These are phyloP conservation scores for Atherinosoma microstoma DNA, from an alignment of 2,797 vertebrate species.

Conservation along the genomic window DNA sequence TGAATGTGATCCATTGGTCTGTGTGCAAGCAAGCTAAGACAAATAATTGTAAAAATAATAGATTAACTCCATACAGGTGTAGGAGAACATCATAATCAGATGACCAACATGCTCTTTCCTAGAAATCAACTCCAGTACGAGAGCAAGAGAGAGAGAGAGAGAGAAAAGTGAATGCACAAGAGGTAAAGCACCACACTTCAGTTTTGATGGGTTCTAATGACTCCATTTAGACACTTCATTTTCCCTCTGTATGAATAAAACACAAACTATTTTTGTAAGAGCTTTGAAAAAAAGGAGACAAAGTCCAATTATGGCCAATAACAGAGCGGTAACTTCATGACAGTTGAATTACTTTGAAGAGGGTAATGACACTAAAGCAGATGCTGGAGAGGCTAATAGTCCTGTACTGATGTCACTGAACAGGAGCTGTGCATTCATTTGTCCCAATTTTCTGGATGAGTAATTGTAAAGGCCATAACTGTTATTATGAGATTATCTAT, in stretches of 20 bases:
- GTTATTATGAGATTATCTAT: conserved; percentile 22
- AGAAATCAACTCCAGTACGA: conserved; percentile 27
- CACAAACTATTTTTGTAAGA: conserved; percentile 70
- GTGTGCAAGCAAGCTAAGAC: too few species aligned
- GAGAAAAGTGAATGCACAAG: conserved; percentile 48
- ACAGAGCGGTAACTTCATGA: conserved; percentile 58
- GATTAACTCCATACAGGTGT: neutral
- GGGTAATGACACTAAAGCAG: conserved; percentile 56
- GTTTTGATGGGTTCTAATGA: conserved; percentile 74
- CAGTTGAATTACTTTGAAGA: conserved; percentile 60
- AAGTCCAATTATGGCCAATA: conserved; percentile 60
- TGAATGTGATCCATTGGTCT: neutral
- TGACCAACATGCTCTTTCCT: conserved; percentile 9
- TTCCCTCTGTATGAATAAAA: conserved; percentile 62
- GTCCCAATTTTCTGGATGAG: conserved; percentile 20
- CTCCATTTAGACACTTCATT: conserved; percentile 74
- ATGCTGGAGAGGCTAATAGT: conserved; percentile 43
- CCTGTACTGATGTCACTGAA: conserved; percentile 31
- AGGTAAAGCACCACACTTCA: conserved; percentile 62
- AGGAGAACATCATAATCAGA: conserved; percentile 21
- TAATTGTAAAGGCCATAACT: conserved; percentile 3
- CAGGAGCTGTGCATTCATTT: conserved; percentile 6
- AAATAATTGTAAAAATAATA: neutral
- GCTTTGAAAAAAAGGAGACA: conserved; percentile 55
- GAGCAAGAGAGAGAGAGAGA: conserved; percentile 16